Evolutionary conservation across 2,113 vertebrate genomes (phyloP).

Genomic region (Bostrychus sinensis): DNA sequence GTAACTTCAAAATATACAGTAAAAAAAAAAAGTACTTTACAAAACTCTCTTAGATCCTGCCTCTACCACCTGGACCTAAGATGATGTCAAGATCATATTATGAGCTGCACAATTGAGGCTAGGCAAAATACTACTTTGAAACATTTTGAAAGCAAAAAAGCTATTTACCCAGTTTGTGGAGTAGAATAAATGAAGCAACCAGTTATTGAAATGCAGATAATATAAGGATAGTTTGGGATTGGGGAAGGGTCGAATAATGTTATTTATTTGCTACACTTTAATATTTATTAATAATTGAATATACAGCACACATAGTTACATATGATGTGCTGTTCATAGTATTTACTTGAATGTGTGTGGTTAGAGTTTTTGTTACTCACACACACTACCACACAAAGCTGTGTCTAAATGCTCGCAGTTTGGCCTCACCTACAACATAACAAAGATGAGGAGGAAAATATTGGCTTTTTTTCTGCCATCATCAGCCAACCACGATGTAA

Average conservation of each 20-base stretch:
- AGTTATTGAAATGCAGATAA: neutral
- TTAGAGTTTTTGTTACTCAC: constrained; percentile 16
- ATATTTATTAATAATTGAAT: constrained; percentile 69
- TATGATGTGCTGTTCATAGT: constrained; percentile 47
- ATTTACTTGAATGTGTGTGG: constrained; percentile 68
- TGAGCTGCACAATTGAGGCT: neutral
- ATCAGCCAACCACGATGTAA: constrained; percentile 11
- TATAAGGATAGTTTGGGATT: neutral
- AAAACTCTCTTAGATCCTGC: neutral
- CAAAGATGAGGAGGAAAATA: constrained; percentile 9
- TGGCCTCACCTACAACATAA: constrained; percentile 22
- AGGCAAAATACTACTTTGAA: neutral
- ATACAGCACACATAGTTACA: constrained; percentile 36
- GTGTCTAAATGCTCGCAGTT: constrained; percentile 44
- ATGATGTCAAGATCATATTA: neutral
- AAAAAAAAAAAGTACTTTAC: neutral
- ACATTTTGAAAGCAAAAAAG: no score
- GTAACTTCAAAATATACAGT: neutral
- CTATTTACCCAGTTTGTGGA: no score
- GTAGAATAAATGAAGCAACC: neutral
- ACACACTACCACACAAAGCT: neutral
- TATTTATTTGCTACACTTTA: constrained; percentile 62
- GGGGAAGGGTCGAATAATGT: neutral
- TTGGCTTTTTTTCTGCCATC: neutral
- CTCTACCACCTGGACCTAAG: neutral